A percentile compares a stretch with the other conserved stretches of the same genome.
Conservation (phyloP, 2,113 vertebrate species). For the Speoplatyrhinus poulsoni region DNA sequence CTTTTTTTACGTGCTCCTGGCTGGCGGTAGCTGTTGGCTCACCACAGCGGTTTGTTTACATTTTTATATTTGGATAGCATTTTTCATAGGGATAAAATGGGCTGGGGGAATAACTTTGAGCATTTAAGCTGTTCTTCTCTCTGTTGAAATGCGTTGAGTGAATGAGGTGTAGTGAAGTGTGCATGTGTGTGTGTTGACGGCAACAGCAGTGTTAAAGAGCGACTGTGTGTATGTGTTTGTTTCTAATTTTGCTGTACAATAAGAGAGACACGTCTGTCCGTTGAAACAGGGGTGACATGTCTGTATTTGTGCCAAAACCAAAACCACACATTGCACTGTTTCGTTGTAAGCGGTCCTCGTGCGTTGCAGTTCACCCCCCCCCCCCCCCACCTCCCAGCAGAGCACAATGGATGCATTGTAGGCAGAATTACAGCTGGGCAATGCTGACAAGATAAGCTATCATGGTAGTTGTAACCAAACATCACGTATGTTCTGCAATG, state of each 20-base stretch:
- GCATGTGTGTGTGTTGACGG: no score
- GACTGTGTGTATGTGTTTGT: no score
- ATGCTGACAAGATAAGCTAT: no score
- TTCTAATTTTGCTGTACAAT: no score
- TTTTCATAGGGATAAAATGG: background rate
- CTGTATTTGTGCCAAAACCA: constrained; percentile 4
- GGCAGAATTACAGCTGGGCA: no score
- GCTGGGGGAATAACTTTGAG: no score
- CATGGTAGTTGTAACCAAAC: no score
- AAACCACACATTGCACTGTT: background rate
- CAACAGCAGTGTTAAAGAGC: no score
- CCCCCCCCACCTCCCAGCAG: no score
- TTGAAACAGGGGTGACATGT: background rate
- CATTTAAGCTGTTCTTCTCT: background rate
- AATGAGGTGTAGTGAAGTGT: background rate
- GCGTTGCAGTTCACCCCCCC: background rate
- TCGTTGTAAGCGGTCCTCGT: background rate
- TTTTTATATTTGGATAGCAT: constrained; percentile 30
- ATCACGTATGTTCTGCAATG: no score
- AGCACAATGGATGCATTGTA: no score
- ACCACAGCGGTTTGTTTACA: constrained; percentile 39
- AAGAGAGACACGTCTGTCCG: background rate
- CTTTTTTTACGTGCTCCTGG: background rate
- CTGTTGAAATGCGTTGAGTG: constrained; percentile 15
- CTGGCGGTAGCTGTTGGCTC: background rate